These are phyloP conservation scores for Hystrix brachyura DNA, from an alignment of 2,113 vertebrate species.

Conservation along the genomic window DNA sequence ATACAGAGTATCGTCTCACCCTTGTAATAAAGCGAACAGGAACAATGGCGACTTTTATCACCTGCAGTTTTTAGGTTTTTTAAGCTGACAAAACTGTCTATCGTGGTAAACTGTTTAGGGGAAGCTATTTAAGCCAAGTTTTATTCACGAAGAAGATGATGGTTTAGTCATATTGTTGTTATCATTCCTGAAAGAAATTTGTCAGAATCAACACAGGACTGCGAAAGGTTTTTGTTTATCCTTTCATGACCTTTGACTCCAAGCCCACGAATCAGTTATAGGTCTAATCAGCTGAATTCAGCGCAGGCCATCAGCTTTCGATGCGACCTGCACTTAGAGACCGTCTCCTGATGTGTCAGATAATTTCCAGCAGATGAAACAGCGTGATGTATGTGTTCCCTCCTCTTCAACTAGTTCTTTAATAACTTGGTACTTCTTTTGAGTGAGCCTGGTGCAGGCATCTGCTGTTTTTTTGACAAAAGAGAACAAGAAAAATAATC, in stretches of 20 bases:
- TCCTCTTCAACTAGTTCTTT: not conserved
- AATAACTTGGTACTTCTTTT: constrained; percentile 34
- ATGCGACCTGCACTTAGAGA: not conserved
- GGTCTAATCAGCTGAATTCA: not conserved
- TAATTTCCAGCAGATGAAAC: constrained; percentile 8
- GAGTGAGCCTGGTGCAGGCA: not conserved
- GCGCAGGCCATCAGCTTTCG: not conserved
- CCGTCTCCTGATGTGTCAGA: constrained; percentile 29
- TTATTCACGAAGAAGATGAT: not conserved
- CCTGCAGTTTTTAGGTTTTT: not conserved
- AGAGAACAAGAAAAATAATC: not conserved
- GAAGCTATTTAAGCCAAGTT: not conserved
- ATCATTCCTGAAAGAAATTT: constrained; percentile 2
- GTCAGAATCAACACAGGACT: not conserved
- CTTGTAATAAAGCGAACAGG: not conserved
- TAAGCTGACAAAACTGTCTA: not conserved
- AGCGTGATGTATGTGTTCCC: not conserved
- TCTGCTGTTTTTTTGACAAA: constrained; percentile 16
- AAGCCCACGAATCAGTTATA: not conserved
- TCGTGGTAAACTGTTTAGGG: not conserved
- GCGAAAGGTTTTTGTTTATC: not conserved
- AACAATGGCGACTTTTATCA: not conserved
- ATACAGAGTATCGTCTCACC: not conserved
- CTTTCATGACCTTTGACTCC: not conserved
- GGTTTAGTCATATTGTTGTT: not conserved